phyloP scores from a whole-genome alignment of 2,888 invertebrate species.

The Sipha maydis region DNA sequence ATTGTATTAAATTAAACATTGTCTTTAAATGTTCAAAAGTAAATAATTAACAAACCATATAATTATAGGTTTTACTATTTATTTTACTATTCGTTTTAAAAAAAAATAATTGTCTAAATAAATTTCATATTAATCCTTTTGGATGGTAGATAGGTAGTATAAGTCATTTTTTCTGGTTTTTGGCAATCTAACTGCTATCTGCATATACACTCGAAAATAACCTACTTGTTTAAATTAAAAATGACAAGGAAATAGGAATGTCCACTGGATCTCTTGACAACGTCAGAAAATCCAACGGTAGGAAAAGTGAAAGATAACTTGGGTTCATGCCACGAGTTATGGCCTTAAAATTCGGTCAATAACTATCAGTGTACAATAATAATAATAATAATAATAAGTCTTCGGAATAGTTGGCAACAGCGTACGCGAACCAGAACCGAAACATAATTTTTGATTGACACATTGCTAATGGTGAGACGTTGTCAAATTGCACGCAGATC shows the following conservation, averaged over 20 bases:
- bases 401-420: constrained; percentile 52
- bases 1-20: background rate
- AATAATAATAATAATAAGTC: constrained; percentile 39
- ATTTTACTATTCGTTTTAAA: background rate
- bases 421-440: constrained; percentile 53
- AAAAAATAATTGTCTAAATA: background rate
- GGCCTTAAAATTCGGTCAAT: constrained; percentile 55
- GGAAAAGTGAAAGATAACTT: constrained; percentile 48
- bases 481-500: constrained; percentile 34
- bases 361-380: constrained; percentile 33
- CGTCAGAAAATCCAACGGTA: constrained; percentile 12
- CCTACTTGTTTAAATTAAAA: constrained; percentile 28
- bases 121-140: background rate
- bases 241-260: constrained; percentile 40
- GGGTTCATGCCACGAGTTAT: constrained; percentile 47
- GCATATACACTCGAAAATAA: constrained; percentile 17
- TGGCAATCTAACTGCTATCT: constrained; percentile 20
- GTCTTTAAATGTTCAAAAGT: too few relatives aligned
- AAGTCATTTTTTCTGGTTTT: background rate
- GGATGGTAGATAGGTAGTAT: background rate
- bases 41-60: background rate
- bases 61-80: background rate
- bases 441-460: constrained; percentile 61
- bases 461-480: constrained; percentile 54
- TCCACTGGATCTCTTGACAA: constrained; percentile 33